A percentile compares a stretch with the other conserved stretches of the same genome.
Evolutionary conservation across 2,797 vertebrate genomes (phyloP).

Genomic region (Ispidina lecontei): DNA sequence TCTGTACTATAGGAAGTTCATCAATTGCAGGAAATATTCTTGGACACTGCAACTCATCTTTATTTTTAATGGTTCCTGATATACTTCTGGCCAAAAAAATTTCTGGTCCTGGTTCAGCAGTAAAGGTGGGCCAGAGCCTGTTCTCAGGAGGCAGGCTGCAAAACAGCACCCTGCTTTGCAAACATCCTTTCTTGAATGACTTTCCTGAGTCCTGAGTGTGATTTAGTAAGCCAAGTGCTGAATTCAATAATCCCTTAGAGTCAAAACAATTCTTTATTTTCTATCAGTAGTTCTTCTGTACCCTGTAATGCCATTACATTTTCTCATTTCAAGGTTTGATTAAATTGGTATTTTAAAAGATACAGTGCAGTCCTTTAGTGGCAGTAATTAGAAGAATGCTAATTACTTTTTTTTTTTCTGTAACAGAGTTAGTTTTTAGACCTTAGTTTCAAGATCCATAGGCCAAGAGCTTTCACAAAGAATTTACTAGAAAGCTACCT

Average conservation of each 20-base stretch:
- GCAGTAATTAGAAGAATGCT: not conserved
- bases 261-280: not conserved
- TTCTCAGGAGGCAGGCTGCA: not conserved
- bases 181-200: not conserved
- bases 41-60: not conserved
- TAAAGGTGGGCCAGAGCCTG: not conserved
- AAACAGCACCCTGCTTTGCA: not conserved
- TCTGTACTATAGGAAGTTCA: not conserved
- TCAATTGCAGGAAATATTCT: not conserved
- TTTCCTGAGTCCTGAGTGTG: not conserved
- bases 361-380: not conserved
- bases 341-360: not conserved
- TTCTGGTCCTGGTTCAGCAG: not conserved
- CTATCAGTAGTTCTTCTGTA: not conserved
- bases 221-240: not conserved
- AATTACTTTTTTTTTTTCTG: not conserved
- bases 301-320: not conserved
- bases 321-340: not conserved
- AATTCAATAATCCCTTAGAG: not conserved
- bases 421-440: not conserved
- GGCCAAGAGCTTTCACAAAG: not conserved
- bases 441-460: not conserved
- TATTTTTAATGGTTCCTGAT: not conserved
- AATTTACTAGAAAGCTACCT: not conserved
- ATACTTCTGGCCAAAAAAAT: not conserved